phyloP scores from a whole-genome alignment of 1,140 invertebrate species.

The Vollenhovia emeryi region DNA sequence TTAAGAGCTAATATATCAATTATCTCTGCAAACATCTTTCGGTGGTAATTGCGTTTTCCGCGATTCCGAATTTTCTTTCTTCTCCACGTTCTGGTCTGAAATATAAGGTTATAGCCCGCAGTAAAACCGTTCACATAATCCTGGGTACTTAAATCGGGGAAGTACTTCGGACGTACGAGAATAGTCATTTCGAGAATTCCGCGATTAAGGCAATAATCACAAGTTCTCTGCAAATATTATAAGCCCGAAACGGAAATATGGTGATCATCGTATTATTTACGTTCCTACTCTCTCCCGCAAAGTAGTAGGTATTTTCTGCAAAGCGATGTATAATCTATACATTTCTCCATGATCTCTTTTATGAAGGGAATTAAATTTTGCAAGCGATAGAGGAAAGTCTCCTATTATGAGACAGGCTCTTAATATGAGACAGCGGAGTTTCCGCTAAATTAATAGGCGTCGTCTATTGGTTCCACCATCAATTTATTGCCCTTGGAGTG shows the following conservation, averaged over 20 bases:
- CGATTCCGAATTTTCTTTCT: conserved; percentile 45
- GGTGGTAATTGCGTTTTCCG: not conserved
- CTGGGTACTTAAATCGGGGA: conserved; percentile 60
- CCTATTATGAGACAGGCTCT: too few species aligned
- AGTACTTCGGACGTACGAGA: conserved; percentile 25
- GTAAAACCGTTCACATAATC: conserved; percentile 70
- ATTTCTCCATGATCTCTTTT: not conserved
- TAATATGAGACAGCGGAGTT: too few species aligned
- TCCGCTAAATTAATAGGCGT: too few species aligned
- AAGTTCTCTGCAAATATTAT: conserved; percentile 51
- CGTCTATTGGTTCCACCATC: too few species aligned
- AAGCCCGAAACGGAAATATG: conserved; percentile 20
- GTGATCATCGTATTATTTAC: not conserved
- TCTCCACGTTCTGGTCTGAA: conserved; percentile 51
- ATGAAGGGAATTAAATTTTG: not conserved
- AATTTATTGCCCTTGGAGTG: too few species aligned
- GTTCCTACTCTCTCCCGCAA: not conserved
- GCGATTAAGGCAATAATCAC: conserved; percentile 69
- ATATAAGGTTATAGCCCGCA: conserved; percentile 56
- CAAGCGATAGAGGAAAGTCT: not conserved
- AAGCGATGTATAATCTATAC: not conserved
- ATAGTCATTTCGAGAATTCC: conserved; percentile 49
- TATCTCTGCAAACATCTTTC: not conserved
- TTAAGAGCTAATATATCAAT: not conserved
- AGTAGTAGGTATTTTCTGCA: not conserved